Evolutionary conservation across 2,797 vertebrate species (phyloP).

Genomic region (Siniperca undulata): DNA sequence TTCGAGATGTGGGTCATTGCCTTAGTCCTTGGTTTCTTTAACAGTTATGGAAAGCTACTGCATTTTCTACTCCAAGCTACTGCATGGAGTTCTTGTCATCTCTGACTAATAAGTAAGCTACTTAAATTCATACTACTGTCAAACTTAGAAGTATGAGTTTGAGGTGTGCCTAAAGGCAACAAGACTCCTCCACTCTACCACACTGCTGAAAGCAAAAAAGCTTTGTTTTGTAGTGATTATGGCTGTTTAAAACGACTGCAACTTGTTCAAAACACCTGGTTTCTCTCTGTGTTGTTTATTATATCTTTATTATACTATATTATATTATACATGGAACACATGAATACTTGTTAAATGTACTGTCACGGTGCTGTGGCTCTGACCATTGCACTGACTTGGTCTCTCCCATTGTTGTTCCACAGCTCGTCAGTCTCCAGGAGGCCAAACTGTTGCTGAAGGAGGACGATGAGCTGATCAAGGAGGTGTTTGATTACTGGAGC

Average conservation of each 20-base stretch:
- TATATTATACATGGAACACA: not conserved
- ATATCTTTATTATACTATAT: not conserved
- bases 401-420: slow-evolving; percentile 19
- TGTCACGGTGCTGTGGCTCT: not conserved
- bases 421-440: slow-evolving; percentile 97
- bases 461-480: slow-evolving; percentile 97
- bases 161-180: not conserved
- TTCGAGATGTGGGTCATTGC: not conserved
- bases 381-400: not conserved
- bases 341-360: not conserved
- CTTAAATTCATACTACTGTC: slow-evolving; percentile 1
- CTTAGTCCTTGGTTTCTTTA: not conserved
- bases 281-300: not conserved
- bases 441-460: slow-evolving; percentile 98
- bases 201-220: not conserved
- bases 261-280: not conserved
- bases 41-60: not conserved
- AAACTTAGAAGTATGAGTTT: not conserved
- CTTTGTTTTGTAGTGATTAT: not conserved
- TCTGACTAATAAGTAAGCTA: not conserved
- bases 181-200: not conserved
- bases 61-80: not conserved
- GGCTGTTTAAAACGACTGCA: not conserved
- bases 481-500: slow-evolving; percentile 99
- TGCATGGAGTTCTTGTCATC: not conserved